Percentiles rank a stretch among this genome's conserved stretches.
Evolutionary conservation across 2,113 vertebrate species (phyloP).

Genomic region (Megatriorchis doriae): DNA sequence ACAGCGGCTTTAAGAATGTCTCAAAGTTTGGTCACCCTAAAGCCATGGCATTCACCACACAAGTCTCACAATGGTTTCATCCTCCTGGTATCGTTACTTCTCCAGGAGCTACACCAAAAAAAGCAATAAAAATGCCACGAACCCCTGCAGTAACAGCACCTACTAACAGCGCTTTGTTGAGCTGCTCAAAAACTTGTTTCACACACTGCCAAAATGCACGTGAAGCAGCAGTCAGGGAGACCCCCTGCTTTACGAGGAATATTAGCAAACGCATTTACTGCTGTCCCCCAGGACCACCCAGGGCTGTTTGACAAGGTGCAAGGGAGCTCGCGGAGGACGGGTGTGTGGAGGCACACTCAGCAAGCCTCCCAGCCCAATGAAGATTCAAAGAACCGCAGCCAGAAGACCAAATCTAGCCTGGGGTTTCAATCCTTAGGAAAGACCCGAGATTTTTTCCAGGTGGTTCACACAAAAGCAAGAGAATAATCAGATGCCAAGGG

Average conservation of each 20-base stretch:
- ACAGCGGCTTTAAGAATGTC: not conserved
- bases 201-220: fast-evolving
- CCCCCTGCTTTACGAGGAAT: not conserved
- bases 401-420: not conserved
- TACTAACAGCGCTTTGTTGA: not conserved
- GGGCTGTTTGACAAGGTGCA: no score
- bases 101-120: not conserved
- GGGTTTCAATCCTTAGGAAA: not conserved
- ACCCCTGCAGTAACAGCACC: not conserved
- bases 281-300: not conserved
- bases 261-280: not conserved
- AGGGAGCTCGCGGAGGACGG: fast-evolving
- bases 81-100: not conserved
- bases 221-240: not conserved
- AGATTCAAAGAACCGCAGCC: not conserved
- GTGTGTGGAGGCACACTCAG: fast-evolving
- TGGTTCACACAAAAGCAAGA: not conserved
- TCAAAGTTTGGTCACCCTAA: fast-evolving
- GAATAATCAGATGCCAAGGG: not conserved
- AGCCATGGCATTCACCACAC: not conserved
- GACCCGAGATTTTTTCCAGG: not conserved
- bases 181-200: not conserved
- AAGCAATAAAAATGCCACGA: not conserved
- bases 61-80: not conserved
- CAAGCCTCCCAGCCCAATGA: fast-evolving